Percentiles rank a stretch among this genome's conserved stretches.
These are phyloP conservation scores for Stenchaetothrips biformis DNA, from an alignment of 2,888 invertebrate genomes.

Conservation along the genomic window DNA sequence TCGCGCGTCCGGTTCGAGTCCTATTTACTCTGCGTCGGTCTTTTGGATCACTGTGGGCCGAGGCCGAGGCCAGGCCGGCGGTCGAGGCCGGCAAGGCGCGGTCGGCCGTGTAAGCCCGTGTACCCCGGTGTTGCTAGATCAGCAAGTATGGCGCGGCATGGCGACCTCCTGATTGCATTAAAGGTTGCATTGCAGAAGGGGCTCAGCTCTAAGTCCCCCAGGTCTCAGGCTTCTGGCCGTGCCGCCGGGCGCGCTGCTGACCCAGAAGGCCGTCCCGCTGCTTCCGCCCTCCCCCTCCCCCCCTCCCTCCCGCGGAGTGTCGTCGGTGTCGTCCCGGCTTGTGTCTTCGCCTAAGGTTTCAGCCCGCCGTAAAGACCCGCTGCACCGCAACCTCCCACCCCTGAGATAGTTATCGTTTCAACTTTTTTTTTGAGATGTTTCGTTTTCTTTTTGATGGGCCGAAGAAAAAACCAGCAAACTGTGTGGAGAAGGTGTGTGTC, in stretches of 20 bases:
- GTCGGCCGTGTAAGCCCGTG: background rate
- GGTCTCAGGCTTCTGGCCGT: background rate
- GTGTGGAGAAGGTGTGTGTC: too few relatives aligned
- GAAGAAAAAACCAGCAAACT: too few relatives aligned
- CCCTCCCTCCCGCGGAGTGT: background rate
- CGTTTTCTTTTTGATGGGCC: too few relatives aligned
- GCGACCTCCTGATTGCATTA: slow-evolving; percentile 16
- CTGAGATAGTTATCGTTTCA: background rate
- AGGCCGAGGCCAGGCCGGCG: background rate
- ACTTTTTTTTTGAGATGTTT: too few relatives aligned
- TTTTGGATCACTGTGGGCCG: too few relatives aligned
- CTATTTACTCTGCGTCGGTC: too few relatives aligned
- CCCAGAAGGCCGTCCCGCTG: background rate
- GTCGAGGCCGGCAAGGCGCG: background rate
- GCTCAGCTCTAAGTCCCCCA: background rate
- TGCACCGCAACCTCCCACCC: background rate
- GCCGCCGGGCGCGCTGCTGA: background rate
- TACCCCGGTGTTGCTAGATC: slow-evolving; percentile 8
- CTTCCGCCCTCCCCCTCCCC: background rate
- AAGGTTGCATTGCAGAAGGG: slow-evolving; percentile 21
- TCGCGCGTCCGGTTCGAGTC: too few relatives aligned
- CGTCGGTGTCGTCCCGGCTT: background rate
- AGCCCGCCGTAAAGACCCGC: background rate
- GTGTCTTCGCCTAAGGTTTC: background rate
- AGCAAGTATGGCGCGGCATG: slow-evolving; percentile 3